phyloP scores from a whole-genome alignment of 2,797 vertebrate genomes.

The Pempheris klunzingeri region DNA sequence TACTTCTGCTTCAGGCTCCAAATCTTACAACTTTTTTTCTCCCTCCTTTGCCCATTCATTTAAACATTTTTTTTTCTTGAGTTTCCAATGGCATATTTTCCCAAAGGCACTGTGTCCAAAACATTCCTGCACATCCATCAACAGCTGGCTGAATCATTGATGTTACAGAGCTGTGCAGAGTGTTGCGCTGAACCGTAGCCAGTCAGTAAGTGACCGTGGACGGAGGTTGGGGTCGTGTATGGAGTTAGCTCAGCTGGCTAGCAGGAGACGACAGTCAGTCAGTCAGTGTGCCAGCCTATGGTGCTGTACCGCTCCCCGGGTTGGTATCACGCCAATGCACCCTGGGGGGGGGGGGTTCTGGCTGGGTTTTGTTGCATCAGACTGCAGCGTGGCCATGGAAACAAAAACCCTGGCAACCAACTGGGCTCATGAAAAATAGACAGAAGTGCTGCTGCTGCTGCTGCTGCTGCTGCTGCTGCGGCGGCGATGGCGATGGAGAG shows the following conservation, averaged over 20 bases:
- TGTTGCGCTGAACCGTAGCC: not conserved
- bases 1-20: not conserved
- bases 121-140: constrained; percentile 22
- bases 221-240: constrained; percentile 13
- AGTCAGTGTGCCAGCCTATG: constrained; percentile 44
- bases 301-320: constrained; percentile 34
- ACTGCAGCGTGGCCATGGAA: constrained; percentile 85
- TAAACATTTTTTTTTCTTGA: not conserved
- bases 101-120: constrained; percentile 37
- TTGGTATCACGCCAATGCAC: constrained; percentile 42
- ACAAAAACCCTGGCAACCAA: constrained; percentile 87
- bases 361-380: constrained; percentile 76
- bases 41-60: not conserved
- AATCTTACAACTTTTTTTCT: not conserved
- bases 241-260: constrained; percentile 39
- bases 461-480: constrained; percentile 36
- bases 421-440: constrained; percentile 76
- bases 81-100: constrained; percentile 9
- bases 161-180: constrained; percentile 19
- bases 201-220: constrained; percentile 17
- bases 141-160: constrained; percentile 46
- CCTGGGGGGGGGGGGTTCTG: constrained; percentile 53
- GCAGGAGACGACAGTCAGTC: constrained; percentile 24
- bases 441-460: constrained; percentile 40
- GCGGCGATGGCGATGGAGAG: constrained; percentile 58